Evolutionary conservation across 2,797 vertebrate species (phyloP), one percentile per base, ranked within the genome.

Genomic region (Centroberyx gerrardi): DNA sequence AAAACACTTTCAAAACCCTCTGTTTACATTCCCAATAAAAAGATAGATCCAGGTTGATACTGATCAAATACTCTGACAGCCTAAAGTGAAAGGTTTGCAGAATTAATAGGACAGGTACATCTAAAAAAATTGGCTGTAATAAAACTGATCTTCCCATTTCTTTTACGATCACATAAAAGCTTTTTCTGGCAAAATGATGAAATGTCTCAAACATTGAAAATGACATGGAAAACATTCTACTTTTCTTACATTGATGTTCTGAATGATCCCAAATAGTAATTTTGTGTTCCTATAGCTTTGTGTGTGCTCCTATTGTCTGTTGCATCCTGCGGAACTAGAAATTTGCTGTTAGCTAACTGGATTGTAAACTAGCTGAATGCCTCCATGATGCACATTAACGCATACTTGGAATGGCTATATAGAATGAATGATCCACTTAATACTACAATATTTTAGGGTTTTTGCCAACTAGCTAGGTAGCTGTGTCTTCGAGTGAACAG

Each of bases 251-350:
- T 36, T 36, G 6, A 1, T 5, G n/a, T 51, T 51, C 17, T 0
- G 5, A 7, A 8, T 51, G 49, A 51, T 51, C 49, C 6, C 5
- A 51, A 51, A 51, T 14, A 18, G 6, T 18, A 5, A 8, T 14
- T 48, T 48, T 17, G 44, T 15, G 14, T 48, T 17, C 46, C 14
- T 48, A 15, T 15, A 48, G 14, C 46, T 8, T 44, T 22, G 22
- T 44, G 42, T 44, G 9, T 8, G 42, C 42, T 15, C 46, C 15
- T 17, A 48, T 17, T 17, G 5, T 17, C 14, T 48, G 6, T 15
- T 48, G 46, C 46, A 48, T 48, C 46, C 46, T 48, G 14, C 72
- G 52, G 55, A 72, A 49, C 46, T 49, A 59, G 49, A 74, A 12
- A 18, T 65, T 68, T 64, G 44, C 27, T 61, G 42, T 61, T 28